Base-by-base conservation (phyloP, 1,140 invertebrate species). In the Drosophila tsacasi region DNA sequence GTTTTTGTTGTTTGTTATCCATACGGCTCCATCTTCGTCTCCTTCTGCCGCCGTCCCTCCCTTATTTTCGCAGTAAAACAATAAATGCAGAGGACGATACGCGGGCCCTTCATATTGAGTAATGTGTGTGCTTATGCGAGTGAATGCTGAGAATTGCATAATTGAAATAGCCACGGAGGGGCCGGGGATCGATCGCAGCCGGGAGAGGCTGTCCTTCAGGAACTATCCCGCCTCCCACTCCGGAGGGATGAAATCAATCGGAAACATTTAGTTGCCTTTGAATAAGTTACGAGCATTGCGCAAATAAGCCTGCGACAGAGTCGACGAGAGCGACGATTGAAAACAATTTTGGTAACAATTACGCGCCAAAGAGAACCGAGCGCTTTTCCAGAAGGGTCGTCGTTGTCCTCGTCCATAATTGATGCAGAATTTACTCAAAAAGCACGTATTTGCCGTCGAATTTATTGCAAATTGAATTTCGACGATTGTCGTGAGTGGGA, bases 331-430 rank as follows among this genome's bases (percentile, higher is more conserved):
- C 44, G 59, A 50, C 69, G 55, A 69, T 77, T 57, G 63, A 80
- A 76, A 80, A 77, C 72, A 76, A 80, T 80, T 84, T 80, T 55
- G 81, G 64, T 72, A 83, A 83, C 81, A 83, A 83, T 83, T 83
- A 66, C 61, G 52, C 27, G 50, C n/a, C 67, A 52, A 61, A 49
- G 61, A 58, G 65, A 59, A 54, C 62, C 50, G 27, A 35, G 47
- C 40, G 42, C 15, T 67, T 76, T 47, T 27, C 54, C 61, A 32
- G 35, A 63, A 71, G 73, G 64, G 64, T 30, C 60, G 44, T 66
- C 60, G 58, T 71, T 66, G 27, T 49, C 30, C 30, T 63, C 21
- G 46, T 83, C 54, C 66, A 83, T 83, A 67, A 83, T 83, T 79
- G 61, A 83, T 83, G 44, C 61, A 67, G 61, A 69, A 67, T 63